Base-by-base conservation (phyloP, 2,797 vertebrate species). In the Gadopsis bispinosus region DNA sequence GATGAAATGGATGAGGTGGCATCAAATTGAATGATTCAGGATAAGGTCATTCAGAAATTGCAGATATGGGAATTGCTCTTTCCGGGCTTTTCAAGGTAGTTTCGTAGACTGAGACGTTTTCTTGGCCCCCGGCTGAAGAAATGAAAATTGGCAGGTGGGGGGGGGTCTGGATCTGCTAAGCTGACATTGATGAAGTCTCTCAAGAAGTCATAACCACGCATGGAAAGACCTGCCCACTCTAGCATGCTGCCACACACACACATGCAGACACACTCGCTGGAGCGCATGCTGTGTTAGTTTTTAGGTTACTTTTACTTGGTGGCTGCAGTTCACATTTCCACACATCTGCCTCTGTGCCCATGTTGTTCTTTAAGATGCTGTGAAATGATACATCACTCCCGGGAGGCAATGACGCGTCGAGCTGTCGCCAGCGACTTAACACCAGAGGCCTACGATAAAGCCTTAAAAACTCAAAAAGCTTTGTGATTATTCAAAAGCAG, bases 111-210 rank as follows among this genome's bases (percentile, higher is more conserved):
- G 1, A 65, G 82, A 89, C 59, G 20, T 83, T 86, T 90, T 85
- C 83, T 90, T 88, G 90, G 86, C 88, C 71, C 31, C 13, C 7
- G 39, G 41, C 7, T 19, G 48, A 53, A 81, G 55, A 74, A 86
- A 77, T 79, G 72, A 89, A 82, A 70, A 80, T 73, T 68, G 71
- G 75, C 71, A 64, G 61, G 54, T n/a, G n/a, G 17, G 43, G 68
- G 64, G 73, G 58, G 72, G 55, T 69, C 59, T 83, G 84, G 83
- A 88, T 88, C 78, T 78, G 79, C 84, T 77, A 75, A 88, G 72
- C 61, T 81, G 78, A 93, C 83, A 62, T 17, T 86, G 87, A 90
- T 91, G 84, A 88, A 88, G 90, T 79, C 76, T 87, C 87, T 90
- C 75, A 82, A 82, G 79, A 83, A 89, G 83, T 81, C 69, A 73